phyloP scores from a whole-genome alignment of 1,140 invertebrate genomes.

The Theocolax elegans region DNA sequence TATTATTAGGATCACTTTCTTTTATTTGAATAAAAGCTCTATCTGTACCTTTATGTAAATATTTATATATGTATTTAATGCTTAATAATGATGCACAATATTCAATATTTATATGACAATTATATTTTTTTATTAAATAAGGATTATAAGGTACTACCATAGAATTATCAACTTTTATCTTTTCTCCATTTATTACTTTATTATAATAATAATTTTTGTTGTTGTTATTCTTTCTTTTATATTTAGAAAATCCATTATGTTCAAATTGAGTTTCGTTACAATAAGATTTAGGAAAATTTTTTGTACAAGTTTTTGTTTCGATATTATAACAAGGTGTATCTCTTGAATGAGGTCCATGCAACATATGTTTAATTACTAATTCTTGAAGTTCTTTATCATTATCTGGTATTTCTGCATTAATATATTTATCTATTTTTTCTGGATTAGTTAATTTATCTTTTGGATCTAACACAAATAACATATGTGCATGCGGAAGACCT shows the following conservation, averaged over 20 bases:
- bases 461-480: constrained; percentile 56
- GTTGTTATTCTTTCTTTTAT: too few relatives aligned
- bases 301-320: not conserved
- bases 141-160: not conserved
- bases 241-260: too few relatives aligned
- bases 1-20: not conserved
- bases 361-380: not conserved
- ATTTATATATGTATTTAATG: too few relatives aligned
- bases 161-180: not conserved
- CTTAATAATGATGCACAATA: too few relatives aligned
- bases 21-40: constrained; percentile 9
- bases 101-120: constrained; percentile 24
- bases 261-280: not conserved
- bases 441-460: not conserved
- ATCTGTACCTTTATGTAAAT: constrained; percentile 6
- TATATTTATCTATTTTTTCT: not conserved
- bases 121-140: constrained; percentile 17
- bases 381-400: not conserved
- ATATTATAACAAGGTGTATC: not conserved
- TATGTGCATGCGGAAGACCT: constrained; percentile 65
- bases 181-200: not conserved
- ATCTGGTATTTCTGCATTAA: not conserved
- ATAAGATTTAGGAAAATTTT: not conserved
- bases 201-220: not conserved
- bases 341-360: not conserved